Base-by-base conservation (phyloP, 2,113 vertebrate species). In the Anguilla japonica region DNA sequence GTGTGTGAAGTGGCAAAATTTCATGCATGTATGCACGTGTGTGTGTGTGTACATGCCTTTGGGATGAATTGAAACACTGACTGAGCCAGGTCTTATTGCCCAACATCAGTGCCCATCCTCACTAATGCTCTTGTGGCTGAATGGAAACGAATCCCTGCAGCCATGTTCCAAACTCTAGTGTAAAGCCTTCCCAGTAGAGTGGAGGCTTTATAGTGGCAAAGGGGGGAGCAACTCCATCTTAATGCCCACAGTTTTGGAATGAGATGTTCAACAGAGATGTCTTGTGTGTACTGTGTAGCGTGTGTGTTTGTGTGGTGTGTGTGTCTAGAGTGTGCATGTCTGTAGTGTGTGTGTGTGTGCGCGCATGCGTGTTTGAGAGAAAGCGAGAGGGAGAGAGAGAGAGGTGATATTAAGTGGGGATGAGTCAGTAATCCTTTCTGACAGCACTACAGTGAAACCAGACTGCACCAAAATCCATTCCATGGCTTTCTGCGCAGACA, bases 391-490 rank as follows among this genome's bases (percentile, higher is more conserved):
- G 60, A 63, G 60, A 22, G 15, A 63, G 60, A 29, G 11, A 34
- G 71, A 75, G 26, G 89, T 89, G 91, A 92, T 92, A 93, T 34
- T 93, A 94, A 95, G 93, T 93, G 93, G 91, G 87, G 93, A 94
- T 95, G 94, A 95, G 89, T 95, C 94, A 95, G 93, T 92, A 90
- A 91, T 92, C 94, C 91, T 94, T 94, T 94, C 93, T 94, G 93
- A 92, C 93, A 94, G 92, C 92, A 92, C 89, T 91, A 93, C 93
- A 93, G 93, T 91, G 92, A 94, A 92, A 94, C 92, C 91, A 92
- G 90, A 93, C 93, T 92, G 91, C 91, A 90, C 91, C 92, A 91
- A 88, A 93, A 92, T 90, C 88, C 84, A 90, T 93, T 89, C 91
- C 91, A 91, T 89, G 86, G 86, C 88, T 71, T 11, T n/a, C 22